phyloP scores from a whole-genome alignment of 2,888 invertebrate genomes.

The Gymnosoma rotundatum region DNA sequence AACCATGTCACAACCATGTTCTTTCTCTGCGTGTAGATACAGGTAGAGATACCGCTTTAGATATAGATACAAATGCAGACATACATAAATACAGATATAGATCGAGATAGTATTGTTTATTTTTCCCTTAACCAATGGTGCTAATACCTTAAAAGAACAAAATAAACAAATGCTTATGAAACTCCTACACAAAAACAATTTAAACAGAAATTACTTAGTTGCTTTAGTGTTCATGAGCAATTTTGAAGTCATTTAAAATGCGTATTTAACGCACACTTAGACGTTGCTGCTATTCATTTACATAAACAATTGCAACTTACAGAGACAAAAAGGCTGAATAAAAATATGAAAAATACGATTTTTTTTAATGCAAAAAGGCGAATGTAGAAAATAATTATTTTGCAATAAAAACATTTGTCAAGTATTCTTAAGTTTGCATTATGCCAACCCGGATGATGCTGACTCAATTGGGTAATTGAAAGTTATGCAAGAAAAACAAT shows the following conservation, averaged over 20 bases:
- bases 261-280: conserved; percentile 45
- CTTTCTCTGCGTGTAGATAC: too few relatives aligned
- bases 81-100: too few relatives aligned
- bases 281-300: not conserved
- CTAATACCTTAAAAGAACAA: conserved; percentile 2
- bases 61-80: too few relatives aligned
- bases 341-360: conserved; percentile 31
- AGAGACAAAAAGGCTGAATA: conserved; percentile 3
- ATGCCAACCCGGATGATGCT: conserved; percentile 45
- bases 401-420: conserved; percentile 67
- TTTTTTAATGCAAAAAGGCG: conserved; percentile 4
- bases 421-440: conserved; percentile 58
- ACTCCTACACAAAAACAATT: not conserved
- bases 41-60: too few relatives aligned
- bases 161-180: conserved; percentile 22
- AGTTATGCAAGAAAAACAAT: conserved; percentile 34
- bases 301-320: conserved; percentile 10
- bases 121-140: conserved; percentile 12
- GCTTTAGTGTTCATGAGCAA: conserved; percentile 46
- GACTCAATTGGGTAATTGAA: conserved; percentile 65
- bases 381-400: conserved; percentile 53
- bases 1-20: too few relatives aligned
- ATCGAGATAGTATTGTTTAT: too few relatives aligned
- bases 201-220: conserved; percentile 44
- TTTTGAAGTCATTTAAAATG: conserved; percentile 58